Evolutionary conservation across 2,113 vertebrate genomes (phyloP).

Genomic region (Empidonax traillii): DNA sequence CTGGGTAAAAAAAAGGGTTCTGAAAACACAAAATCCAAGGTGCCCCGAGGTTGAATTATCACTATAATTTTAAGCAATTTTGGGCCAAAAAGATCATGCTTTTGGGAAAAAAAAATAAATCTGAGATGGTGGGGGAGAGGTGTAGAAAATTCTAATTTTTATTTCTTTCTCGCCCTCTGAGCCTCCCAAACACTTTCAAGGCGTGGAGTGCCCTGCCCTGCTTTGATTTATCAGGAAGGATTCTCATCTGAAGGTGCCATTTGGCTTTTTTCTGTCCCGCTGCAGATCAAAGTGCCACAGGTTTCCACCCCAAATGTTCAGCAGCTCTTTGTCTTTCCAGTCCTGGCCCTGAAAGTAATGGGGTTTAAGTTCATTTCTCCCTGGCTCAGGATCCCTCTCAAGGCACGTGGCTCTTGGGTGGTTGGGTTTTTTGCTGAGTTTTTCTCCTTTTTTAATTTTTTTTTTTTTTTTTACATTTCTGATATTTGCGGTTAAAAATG

Average conservation of each 20-base stretch:
- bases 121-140: not conserved
- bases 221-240: constrained; percentile 65
- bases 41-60: not conserved
- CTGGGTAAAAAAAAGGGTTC: not conserved
- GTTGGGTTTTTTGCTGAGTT: constrained; percentile 5
- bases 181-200: constrained; percentile 13
- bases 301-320: constrained; percentile 49
- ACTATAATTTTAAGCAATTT: not conserved
- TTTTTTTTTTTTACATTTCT: not conserved
- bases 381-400: constrained; percentile 67
- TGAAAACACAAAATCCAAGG: not conserved
- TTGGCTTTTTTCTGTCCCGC: constrained; percentile 59
- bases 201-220: constrained; percentile 10
- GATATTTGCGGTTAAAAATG: not conserved
- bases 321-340: constrained; percentile 58
- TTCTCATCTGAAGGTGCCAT: constrained; percentile 62
- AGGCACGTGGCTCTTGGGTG: constrained; percentile 11
- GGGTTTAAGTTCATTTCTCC: constrained; percentile 66
- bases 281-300: constrained; percentile 69
- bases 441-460: not conserved
- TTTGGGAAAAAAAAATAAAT: not conserved
- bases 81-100: not conserved
- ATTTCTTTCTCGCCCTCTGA: constrained; percentile 28
- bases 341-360: constrained; percentile 64
- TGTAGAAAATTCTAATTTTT: not conserved